These are phyloP conservation scores for Metopia argyrocephala DNA, from an alignment of 2,888 invertebrate species.

Conservation along the genomic window DNA sequence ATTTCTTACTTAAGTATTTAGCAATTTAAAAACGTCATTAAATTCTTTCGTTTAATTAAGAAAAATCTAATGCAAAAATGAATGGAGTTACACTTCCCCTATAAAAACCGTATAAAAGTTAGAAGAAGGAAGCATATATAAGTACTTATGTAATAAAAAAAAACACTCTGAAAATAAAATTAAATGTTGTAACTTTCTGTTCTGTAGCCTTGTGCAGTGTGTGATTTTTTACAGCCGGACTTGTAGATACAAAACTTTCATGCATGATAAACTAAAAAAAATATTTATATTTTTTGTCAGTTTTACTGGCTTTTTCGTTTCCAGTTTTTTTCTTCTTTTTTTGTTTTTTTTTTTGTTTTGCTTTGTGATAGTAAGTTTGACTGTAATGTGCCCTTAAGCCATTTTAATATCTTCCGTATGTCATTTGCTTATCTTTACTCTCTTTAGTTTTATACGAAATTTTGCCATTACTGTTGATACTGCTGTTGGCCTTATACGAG, in stretches of 20 bases:
- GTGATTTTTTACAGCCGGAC: neutral
- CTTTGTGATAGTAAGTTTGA: constrained; percentile 17
- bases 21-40: too few species aligned
- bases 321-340: neutral
- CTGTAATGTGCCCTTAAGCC: constrained; percentile 49
- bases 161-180: neutral
- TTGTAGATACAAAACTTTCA: constrained; percentile 30
- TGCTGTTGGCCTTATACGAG: constrained; percentile 2
- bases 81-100: too few species aligned
- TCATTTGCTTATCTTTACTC: constrained; percentile 73
- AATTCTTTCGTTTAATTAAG: too few species aligned
- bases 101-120: too few species aligned
- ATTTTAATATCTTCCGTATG: constrained; percentile 71
- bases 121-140: too few species aligned
- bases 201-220: neutral
- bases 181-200: neutral
- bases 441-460: too few species aligned
- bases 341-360: neutral
- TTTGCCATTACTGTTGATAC: too few species aligned
- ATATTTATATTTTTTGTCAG: constrained; percentile 52
- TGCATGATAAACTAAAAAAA: constrained; percentile 50
- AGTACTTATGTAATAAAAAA: too few species aligned
- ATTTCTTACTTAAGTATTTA: too few species aligned
- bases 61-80: too few species aligned
- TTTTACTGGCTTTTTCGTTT: neutral